A percentile compares a stretch with the other conserved stretches of the same genome.
Conservation (phyloP, 2,888 invertebrate species). For the Aradus depressus region DNA sequence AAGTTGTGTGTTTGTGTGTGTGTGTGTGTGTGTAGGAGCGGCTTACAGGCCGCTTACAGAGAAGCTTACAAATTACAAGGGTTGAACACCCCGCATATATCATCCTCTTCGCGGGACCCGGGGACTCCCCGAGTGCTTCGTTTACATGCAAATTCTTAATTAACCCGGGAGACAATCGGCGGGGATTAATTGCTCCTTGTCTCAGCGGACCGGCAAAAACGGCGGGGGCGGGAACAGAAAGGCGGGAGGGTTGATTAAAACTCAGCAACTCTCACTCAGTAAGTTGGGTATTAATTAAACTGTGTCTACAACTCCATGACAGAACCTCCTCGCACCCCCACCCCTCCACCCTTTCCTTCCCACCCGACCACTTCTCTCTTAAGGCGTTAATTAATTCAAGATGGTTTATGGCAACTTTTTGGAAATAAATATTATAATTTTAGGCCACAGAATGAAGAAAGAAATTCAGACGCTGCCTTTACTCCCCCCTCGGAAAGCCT, state of each 20-base stretch:
- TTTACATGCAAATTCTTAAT: conserved; percentile 31
- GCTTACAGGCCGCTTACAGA: conserved; percentile 9
- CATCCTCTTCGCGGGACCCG: conserved; percentile 2
- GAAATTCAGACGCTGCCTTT: no score
- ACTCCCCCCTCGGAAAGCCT: no score
- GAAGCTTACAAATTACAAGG: conserved; percentile 18
- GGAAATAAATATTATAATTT: no score
- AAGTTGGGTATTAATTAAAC: conserved; percentile 19
- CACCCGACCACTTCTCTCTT: neutral
- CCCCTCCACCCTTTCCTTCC: neutral
- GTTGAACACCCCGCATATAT: conserved; percentile 1
- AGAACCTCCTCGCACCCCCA: conserved; percentile 3
- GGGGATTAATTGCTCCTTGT: conserved; percentile 8
- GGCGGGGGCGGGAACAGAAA: conserved; percentile 5
- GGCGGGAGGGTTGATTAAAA: conserved; percentile 13
- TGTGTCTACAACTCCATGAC: conserved; percentile 19
- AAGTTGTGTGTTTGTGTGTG: no score
- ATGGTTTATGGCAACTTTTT: no score
- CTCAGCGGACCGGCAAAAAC: no score
- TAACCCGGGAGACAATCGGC: conserved; percentile 21
- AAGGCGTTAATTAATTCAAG: no score
- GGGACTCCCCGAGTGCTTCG: conserved; percentile 21
- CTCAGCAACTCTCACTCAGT: conserved; percentile 5
- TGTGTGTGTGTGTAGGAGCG: no score
- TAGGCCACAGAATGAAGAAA: no score